These are phyloP conservation scores for Ariolimax columbianus DNA, from an alignment of 2,888 invertebrate species.

Conservation along the genomic window DNA sequence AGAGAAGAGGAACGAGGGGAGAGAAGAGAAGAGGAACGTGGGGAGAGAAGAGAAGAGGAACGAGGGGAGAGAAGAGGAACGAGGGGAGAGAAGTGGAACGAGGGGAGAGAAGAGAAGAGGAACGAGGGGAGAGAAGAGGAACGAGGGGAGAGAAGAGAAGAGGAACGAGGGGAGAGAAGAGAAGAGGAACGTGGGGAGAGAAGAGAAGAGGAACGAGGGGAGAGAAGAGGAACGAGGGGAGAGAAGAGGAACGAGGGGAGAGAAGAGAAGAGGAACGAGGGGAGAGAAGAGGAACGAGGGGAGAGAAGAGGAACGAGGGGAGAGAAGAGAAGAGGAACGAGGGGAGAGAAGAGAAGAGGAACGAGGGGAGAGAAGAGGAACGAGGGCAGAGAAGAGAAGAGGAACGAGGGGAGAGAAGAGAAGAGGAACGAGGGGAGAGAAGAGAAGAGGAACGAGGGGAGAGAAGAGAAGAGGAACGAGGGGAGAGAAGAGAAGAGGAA, in stretches of 20 bases:
- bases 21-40: no score
- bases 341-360: conserved; percentile 3
- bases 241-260: conserved; percentile 1
- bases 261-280: background rate
- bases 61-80: no score
- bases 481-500: background rate
- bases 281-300: background rate
- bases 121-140: no score
- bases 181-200: background rate
- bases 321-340: background rate
- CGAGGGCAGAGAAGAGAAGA: background rate
- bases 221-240: background rate
- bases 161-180: background rate
- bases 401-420: background rate
- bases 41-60: no score
- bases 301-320: background rate
- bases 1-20: no score
- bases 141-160: no score
- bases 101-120: no score
- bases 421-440: background rate
- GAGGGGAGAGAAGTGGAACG: no score
- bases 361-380: background rate
- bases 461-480: no score
- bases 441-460: no score
- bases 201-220: background rate